phyloP scores from a whole-genome alignment of 1,140 invertebrate genomes.

The Tigriopus japonicus region DNA sequence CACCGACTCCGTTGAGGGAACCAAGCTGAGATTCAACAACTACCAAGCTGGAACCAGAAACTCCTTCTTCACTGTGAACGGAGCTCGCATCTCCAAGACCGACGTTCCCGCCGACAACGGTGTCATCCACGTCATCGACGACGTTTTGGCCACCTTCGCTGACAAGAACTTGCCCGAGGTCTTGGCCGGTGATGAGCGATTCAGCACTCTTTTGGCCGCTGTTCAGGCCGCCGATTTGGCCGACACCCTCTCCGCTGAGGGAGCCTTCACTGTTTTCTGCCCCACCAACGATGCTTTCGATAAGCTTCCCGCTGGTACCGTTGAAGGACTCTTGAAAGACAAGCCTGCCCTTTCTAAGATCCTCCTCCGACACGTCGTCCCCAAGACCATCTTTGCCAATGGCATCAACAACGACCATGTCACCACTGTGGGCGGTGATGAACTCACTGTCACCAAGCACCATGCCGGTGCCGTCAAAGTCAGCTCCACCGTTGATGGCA shows the following conservation, averaged over 20 bases:
- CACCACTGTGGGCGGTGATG: not conserved
- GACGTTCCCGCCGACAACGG: conserved; percentile 59
- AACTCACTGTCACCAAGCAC: not conserved
- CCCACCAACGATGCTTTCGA: conserved; percentile 58
- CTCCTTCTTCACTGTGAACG: conserved; percentile 46
- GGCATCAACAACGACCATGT: not conserved
- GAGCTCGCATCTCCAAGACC: conserved; percentile 51
- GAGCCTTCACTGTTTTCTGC: conserved; percentile 55
- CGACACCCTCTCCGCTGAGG: conserved; percentile 55
- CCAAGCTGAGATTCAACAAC: conserved; percentile 2
- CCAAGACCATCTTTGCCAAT: not conserved
- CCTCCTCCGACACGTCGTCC: conserved; percentile 7
- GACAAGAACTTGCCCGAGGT: not conserved
- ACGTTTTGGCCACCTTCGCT: conserved; percentile 67
- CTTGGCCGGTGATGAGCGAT: not conserved
- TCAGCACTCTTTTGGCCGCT: conserved; percentile 1
- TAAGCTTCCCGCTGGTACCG: conserved; percentile 32
- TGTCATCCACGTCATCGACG: conserved; percentile 61
- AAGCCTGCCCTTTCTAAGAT: conserved; percentile 23
- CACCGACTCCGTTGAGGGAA: not conserved
- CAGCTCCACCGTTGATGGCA: not conserved
- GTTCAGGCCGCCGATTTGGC: conserved; percentile 49
- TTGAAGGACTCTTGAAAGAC: conserved; percentile 36
- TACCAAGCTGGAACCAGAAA: not conserved
- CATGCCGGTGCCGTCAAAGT: conserved; percentile 2